Conservation (phyloP, 2,113 vertebrate species). For the Panthera leo region DNA sequence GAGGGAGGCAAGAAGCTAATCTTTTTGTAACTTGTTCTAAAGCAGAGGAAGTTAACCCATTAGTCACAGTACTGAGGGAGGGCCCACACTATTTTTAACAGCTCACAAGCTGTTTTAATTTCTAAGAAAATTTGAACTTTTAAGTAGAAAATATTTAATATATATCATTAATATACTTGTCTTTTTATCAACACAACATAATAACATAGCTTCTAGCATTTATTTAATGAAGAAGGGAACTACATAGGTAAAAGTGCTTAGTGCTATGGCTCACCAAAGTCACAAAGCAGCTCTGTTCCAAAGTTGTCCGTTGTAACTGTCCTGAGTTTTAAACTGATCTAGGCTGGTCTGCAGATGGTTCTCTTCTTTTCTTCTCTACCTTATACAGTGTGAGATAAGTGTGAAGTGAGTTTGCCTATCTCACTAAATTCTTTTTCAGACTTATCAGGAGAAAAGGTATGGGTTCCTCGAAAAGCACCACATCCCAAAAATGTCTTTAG, state of each 20-base stretch:
- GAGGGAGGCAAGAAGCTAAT: neutral
- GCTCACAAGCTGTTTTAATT: neutral
- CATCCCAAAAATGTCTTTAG: neutral
- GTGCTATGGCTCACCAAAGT: neutral
- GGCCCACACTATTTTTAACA: neutral
- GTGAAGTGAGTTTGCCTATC: neutral
- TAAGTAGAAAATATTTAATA: neutral
- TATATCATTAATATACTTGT: neutral
- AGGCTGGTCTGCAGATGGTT: fast-evolving
- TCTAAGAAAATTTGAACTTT: neutral
- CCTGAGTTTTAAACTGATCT: neutral
- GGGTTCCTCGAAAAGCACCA: neutral
- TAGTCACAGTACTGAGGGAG: neutral
- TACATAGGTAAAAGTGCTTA: neutral
- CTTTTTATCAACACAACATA: neutral
- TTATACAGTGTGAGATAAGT: neutral
- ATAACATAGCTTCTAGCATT: neutral
- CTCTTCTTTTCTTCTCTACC: neutral
- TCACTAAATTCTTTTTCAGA: neutral
- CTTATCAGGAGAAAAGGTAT: neutral
- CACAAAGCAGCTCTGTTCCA: neutral
- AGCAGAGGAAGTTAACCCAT: neutral
- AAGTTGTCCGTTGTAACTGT: neutral
- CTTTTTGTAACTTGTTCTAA: neutral
- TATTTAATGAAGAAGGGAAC: neutral